Percentiles rank a stretch among this genome's conserved stretches.
These are phyloP conservation scores for Apteryx owenii DNA, from an alignment of 2,113 vertebrate species.

Conservation along the genomic window DNA sequence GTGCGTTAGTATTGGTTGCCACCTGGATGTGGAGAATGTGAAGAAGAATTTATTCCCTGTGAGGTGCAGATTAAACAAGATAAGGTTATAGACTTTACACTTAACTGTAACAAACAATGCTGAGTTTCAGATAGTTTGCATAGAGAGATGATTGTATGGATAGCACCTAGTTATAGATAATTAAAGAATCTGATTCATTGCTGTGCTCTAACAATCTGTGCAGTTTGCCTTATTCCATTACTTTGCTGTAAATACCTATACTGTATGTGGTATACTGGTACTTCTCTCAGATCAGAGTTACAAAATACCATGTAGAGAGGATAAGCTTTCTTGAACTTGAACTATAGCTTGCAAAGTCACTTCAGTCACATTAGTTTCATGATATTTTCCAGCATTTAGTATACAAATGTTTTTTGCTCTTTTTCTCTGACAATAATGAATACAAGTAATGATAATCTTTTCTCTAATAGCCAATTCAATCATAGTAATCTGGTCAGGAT, in stretches of 20 bases:
- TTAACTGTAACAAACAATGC: not conserved
- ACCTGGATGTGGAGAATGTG: not conserved
- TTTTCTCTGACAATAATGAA: not conserved
- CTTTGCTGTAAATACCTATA: not conserved
- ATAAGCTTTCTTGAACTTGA: not conserved
- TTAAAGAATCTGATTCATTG: conserved; percentile 48
- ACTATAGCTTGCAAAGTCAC: not conserved
- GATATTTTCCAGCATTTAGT: not conserved
- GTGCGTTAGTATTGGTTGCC: not conserved
- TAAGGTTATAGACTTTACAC: not conserved
- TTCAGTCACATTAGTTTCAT: not conserved
- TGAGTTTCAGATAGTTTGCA: conserved; percentile 57
- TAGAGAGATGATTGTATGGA: conserved; percentile 7
- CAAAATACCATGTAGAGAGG: not conserved
- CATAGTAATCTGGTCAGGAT: conserved; percentile 14
- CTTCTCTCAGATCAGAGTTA: not conserved
- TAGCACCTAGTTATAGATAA: not conserved
- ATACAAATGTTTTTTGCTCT: not conserved
- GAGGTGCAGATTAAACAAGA: not conserved
- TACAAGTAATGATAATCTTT: conserved; percentile 15
- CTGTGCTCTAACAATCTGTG: not conserved
- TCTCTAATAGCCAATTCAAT: conserved; percentile 38
- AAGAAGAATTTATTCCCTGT: not conserved
- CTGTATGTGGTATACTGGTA: fast-evolving
- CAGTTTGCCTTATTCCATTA: conserved; percentile 4